These are phyloP conservation scores for Siderastrea radians DNA, from an alignment of 92 coral and sea anemone species.

Conservation along the genomic window DNA sequence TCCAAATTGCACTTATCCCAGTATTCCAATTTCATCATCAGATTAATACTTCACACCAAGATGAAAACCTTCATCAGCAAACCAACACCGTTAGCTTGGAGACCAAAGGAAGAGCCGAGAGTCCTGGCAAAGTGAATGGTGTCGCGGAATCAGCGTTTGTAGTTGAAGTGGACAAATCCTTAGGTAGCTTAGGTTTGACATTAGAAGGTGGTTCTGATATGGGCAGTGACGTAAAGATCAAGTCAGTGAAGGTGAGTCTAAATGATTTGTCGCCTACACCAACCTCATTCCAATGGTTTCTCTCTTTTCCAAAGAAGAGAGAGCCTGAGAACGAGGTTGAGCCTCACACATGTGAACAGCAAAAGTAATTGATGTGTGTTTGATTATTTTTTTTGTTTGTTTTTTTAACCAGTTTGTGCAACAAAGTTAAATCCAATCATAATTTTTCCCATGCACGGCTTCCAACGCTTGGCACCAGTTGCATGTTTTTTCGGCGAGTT, in stretches of 20 bases:
- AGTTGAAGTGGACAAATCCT: conserved; percentile 64
- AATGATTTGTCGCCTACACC: neutral
- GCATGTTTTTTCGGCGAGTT: no score
- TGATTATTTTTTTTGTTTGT: no score
- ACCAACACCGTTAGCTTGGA: neutral
- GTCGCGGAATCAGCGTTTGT: conserved; percentile 19
- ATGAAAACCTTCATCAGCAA: neutral
- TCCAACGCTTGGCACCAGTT: no score
- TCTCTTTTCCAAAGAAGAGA: no score
- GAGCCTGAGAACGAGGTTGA: no score
- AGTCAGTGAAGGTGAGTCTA: conserved; percentile 80
- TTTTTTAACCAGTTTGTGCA: no score
- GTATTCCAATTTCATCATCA: neutral
- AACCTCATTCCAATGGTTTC: neutral
- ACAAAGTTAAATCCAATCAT: no score
- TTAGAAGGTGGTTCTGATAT: conserved; percentile 91
- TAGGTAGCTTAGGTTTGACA: conserved; percentile 80
- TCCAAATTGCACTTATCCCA: neutral
- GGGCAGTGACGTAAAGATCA: conserved; percentile 62
- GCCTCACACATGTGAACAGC: no score
- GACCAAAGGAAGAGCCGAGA: neutral
- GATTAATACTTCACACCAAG: neutral
- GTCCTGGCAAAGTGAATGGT: conserved; percentile 1
- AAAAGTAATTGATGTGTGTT: no score
- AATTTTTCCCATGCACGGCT: no score